A percentile compares a stretch with the other conserved stretches of the same genome.
phyloP scores from a whole-genome alignment of 1,140 invertebrate genomes.

The Lamellibrachia luymesi region DNA sequence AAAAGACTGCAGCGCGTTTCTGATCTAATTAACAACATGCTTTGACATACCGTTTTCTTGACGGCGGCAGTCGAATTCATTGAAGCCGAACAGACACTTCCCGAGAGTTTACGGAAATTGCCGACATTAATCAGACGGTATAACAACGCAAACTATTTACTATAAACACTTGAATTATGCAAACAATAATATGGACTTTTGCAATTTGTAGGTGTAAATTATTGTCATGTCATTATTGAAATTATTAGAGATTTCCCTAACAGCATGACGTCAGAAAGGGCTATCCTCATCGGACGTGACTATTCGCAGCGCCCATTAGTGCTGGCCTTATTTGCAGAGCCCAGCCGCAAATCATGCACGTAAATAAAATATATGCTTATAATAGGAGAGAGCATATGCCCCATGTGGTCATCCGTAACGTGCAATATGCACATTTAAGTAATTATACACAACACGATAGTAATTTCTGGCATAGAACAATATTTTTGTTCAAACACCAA shows the following conservation, averaged over 20 bases:
- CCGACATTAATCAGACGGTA: not conserved
- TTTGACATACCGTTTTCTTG: not conserved
- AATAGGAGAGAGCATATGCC: no score
- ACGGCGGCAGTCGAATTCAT: not conserved
- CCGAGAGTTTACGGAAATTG: not conserved
- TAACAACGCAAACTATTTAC: not conserved
- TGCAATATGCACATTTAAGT: no score
- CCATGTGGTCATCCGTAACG: no score
- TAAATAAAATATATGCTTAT: no score
- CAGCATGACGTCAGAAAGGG: not conserved
- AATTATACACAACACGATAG: no score
- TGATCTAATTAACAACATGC: not conserved
- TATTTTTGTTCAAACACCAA: no score
- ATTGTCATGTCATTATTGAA: not conserved
- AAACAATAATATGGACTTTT: not conserved
- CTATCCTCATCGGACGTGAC: not conserved
- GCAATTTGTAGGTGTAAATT: not conserved
- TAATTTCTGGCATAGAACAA: no score
- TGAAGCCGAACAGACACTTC: constrained; percentile 3
- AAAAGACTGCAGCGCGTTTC: not conserved
- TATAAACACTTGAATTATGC: not conserved
- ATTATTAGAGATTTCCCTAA: not conserved
- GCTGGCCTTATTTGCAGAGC: no score
- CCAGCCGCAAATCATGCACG: no score
- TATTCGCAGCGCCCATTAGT: no score